Base-by-base conservation (phyloP, 2,113 vertebrate genomes). In the Excalfactoria chinensis region DNA sequence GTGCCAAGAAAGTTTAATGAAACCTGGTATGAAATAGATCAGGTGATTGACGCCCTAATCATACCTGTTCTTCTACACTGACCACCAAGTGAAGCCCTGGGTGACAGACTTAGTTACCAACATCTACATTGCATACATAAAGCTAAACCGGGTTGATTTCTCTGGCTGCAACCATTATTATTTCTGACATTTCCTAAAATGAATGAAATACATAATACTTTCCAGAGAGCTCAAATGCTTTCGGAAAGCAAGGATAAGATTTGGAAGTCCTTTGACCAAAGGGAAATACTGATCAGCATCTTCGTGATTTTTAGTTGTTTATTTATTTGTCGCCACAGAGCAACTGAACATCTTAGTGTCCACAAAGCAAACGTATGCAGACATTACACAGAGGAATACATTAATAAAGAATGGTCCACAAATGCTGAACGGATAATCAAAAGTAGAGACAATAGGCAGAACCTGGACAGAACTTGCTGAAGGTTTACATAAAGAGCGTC, bases 31-130 rank as follows among this genome's bases (percentile, higher is more conserved):
- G 79, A 95, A 95, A 83, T 32, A 93, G 64, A 20, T 30, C 4
- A 1, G 44, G 32, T 96, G 94, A 95, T 79, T 95, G 91, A 94
- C 63, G 25, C 25, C 37, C 68, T 82, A 79, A 91, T 49, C 71
- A 4, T 92, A 76, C 89, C 78, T 91, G 93, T 79, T 93, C 63
- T 91, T 90, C 93, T 75, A 7, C 63, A 62, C 3, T 91, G 94
- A 85, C 87, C 93, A 92, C 49, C 74, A 69, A 93, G 67, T 84
- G 62, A 92, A 95, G 49, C 74, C 78, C 75, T 88, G 56, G 8
- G 37, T 95, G 89, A 94, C 63, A 63, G 63, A 71, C 89, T 37
- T 37, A 23, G 6, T 82, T 76, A 87, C 59, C 85, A 89, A 82
- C 91, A 85, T 83, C 67, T 82, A 85, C 71, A 76, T 13, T 88